These are phyloP conservation scores for Phrynocephalus forsythii DNA, from an alignment of 2,797 vertebrate genomes.

Conservation along the genomic window DNA sequence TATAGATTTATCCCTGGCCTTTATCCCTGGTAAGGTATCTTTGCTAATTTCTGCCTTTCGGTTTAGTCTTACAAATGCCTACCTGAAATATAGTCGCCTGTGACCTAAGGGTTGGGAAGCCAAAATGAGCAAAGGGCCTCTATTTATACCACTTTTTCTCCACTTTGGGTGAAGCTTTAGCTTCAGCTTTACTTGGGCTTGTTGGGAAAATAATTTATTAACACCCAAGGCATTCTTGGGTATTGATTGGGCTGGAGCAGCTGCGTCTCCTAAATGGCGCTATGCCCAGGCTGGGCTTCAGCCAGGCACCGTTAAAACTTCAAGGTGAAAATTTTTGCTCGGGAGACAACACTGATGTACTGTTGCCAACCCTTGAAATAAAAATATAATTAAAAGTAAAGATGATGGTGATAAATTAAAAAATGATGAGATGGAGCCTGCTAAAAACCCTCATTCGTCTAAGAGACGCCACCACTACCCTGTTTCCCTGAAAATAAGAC, in stretches of 20 bases:
- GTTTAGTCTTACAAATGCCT: not conserved
- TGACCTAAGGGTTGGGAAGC: not conserved
- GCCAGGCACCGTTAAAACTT: conserved; percentile 14
- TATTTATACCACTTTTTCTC: not conserved
- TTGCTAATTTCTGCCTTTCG: not conserved
- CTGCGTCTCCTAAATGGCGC: not conserved
- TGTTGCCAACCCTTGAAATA: not conserved
- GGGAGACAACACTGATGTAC: not conserved
- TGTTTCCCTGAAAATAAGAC: too few species aligned
- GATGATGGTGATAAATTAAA: not conserved
- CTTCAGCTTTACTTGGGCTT: not conserved
- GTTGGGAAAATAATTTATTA: conserved; percentile 14
- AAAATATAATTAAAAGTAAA: not conserved
- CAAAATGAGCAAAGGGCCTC: not conserved
- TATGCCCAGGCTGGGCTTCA: not conserved
- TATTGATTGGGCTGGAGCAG: not conserved
- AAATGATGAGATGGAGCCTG: not conserved
- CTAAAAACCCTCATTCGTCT: not conserved
- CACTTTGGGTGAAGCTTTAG: not conserved
- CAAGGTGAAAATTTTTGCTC: not conserved
- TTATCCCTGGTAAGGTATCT: not conserved
- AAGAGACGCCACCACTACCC: not conserved
- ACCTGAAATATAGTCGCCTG: not conserved
- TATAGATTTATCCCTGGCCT: not conserved
- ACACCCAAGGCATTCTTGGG: not conserved